Percentiles rank a stretch among this genome's conserved stretches.
phyloP scores from a whole-genome alignment of 1,140 invertebrate species.

The Vollenhovia emeryi region DNA sequence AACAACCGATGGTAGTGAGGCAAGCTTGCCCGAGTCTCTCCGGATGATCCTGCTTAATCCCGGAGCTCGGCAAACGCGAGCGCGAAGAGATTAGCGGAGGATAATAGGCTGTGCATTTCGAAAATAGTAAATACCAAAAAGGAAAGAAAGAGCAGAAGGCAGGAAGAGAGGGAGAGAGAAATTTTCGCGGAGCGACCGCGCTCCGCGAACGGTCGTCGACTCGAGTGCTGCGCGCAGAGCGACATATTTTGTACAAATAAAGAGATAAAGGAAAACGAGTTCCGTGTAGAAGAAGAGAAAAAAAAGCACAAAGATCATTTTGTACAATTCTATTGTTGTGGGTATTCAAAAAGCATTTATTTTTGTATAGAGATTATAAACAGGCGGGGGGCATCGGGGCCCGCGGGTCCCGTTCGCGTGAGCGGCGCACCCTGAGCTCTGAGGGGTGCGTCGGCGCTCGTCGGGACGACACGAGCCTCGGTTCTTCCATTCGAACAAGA shows the following conservation, averaged over 20 bases:
- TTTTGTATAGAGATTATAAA: constrained; percentile 76
- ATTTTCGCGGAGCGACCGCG: not conserved
- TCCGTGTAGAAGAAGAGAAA: constrained; percentile 1
- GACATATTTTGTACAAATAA: constrained; percentile 52
- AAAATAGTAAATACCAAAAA: constrained; percentile 31
- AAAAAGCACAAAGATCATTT: constrained; percentile 68
- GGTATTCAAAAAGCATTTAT: constrained; percentile 78
- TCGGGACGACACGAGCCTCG: constrained; percentile 44
- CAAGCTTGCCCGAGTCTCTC: constrained; percentile 20
- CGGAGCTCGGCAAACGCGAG: constrained; percentile 17
- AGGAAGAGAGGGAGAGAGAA: not conserved
- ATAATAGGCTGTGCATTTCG: constrained; percentile 49
- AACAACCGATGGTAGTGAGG: constrained; percentile 14
- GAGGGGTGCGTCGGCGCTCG: constrained; percentile 37
- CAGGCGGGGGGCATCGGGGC: constrained; percentile 63
- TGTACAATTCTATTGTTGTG: constrained; percentile 78
- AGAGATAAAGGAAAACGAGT: not conserved
- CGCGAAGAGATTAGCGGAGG: constrained; percentile 37
- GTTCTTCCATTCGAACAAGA: constrained; percentile 74
- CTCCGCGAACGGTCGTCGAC: constrained; percentile 33
- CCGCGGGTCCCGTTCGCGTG: constrained; percentile 49
- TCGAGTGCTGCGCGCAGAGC: constrained; percentile 58
- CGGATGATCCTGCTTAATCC: constrained; percentile 33
- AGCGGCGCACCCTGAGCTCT: constrained; percentile 68
- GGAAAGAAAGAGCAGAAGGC: not conserved